Evolutionary conservation across 2,888 invertebrate species (phyloP).

Genomic region (Tribolium freemani): DNA sequence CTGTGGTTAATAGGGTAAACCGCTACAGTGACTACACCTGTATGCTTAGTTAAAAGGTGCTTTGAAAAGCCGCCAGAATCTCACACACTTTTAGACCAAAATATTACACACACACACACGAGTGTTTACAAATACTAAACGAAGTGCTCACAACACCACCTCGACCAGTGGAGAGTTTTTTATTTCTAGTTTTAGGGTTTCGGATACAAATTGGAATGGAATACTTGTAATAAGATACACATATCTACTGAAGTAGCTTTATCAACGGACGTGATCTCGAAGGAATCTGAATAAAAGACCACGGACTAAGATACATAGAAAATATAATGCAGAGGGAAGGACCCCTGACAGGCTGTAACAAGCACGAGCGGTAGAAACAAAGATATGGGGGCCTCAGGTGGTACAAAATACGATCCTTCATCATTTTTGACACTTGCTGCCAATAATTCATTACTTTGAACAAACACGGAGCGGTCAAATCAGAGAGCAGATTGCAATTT

Average conservation of each 20-base stretch:
- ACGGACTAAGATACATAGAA: conserved; percentile 14
- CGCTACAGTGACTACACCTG: conserved; percentile 53
- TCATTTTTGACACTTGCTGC: conserved; percentile 22
- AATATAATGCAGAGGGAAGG: conserved; percentile 27
- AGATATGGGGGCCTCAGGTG: conserved; percentile 20
- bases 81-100: conserved; percentile 29
- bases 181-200: conserved; percentile 8
- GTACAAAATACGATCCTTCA: conserved; percentile 19
- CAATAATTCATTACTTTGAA: conserved; percentile 10
- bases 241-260: conserved; percentile 19
- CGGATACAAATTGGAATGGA: conserved; percentile 3
- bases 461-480: not conserved
- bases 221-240: conserved; percentile 19
- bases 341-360: conserved; percentile 12
- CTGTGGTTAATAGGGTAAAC: conserved; percentile 49
- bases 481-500: not conserved
- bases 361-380: conserved; percentile 27
- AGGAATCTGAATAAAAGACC: conserved; percentile 26
- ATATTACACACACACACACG: conserved; percentile 25
- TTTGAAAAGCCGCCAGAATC: conserved; percentile 48
- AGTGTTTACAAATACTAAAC: conserved; percentile 38
- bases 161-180: not conserved
- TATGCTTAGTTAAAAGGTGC: conserved; percentile 52
- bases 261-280: conserved; percentile 22
- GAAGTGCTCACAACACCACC: conserved; percentile 28